phyloP scores from a whole-genome alignment of 1,140 invertebrate genomes.

The Elysia chlorotica region DNA sequence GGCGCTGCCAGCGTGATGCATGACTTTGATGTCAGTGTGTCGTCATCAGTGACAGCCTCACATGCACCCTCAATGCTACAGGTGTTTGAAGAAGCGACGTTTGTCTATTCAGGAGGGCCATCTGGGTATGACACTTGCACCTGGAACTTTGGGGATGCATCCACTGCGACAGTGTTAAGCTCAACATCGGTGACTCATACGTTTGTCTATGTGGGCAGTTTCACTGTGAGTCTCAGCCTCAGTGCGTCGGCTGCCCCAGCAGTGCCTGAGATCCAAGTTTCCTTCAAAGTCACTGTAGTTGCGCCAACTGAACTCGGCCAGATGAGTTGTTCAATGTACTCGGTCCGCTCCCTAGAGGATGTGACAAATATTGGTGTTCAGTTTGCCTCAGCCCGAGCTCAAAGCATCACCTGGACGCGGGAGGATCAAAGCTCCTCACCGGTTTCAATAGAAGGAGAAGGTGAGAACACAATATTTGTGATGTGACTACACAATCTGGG shows the following conservation, averaged over 20 bases:
- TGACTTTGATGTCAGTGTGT: neutral
- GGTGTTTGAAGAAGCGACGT: neutral
- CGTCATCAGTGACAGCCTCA: too few species aligned
- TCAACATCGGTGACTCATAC: neutral
- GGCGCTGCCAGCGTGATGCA: conserved; percentile 3
- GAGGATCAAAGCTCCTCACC: too few species aligned
- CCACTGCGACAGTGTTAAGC: neutral
- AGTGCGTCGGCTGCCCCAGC: too few species aligned
- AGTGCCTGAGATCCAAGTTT: neutral
- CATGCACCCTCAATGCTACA: neutral
- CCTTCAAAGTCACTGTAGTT: neutral
- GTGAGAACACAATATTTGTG: too few species aligned
- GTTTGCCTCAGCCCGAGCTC: conserved; percentile 7
- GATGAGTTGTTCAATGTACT: neutral
- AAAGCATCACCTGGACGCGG: neutral
- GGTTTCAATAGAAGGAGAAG: too few species aligned
- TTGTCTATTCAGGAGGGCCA: neutral
- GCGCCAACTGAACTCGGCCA: neutral
- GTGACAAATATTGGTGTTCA: neutral
- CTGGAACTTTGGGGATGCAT: conserved; percentile 18
- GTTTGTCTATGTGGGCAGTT: conserved; percentile 7
- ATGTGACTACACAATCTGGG: too few species aligned
- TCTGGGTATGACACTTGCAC: neutral
- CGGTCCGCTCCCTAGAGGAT: neutral
- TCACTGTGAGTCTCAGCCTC: neutral